Conservation (phyloP, 2,888 invertebrate genomes). For the Ophion obscuratus region DNA sequence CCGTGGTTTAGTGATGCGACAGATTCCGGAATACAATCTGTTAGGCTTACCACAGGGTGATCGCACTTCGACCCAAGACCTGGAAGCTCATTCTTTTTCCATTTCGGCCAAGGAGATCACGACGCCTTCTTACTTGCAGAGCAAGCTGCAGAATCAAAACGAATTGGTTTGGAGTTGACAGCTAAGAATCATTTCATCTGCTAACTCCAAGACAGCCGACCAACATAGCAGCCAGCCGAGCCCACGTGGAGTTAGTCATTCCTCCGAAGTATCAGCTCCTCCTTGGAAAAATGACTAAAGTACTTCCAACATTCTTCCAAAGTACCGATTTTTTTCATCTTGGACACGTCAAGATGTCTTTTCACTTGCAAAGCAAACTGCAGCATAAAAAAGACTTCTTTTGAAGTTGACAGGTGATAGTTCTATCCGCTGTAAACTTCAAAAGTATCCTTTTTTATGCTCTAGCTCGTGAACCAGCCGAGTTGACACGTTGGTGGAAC, state of each 20-base stretch:
- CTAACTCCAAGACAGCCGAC: not conserved
- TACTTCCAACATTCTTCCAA: not conserved
- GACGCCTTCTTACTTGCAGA: not conserved
- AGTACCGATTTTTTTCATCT: not conserved
- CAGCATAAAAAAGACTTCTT: too few relatives aligned
- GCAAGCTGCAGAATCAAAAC: not conserved
- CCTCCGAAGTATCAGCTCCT: not conserved
- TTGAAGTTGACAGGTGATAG: too few relatives aligned
- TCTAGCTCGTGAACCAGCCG: too few relatives aligned
- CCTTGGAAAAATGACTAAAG: not conserved
- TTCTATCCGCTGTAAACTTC: too few relatives aligned
- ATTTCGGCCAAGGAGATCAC: constrained; percentile 63
- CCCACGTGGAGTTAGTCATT: not conserved
- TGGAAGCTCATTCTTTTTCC: constrained; percentile 80
- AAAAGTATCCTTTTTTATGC: too few relatives aligned
- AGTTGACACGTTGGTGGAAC: too few relatives aligned
- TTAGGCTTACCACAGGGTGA: constrained; percentile 78
- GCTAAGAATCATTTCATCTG: not conserved
- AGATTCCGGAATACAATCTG: constrained; percentile 81
- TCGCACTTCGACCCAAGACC: constrained; percentile 72
- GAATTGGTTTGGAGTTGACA: not conserved
- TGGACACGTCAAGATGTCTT: too few relatives aligned
- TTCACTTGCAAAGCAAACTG: too few relatives aligned
- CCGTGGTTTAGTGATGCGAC: constrained; percentile 81
- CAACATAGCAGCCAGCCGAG: too few relatives aligned